Percentiles rank a stretch among this genome's conserved stretches.
phyloP scores from a whole-genome alignment of 1,140 invertebrate genomes.

The Pseudachorutes palmiensis region DNA sequence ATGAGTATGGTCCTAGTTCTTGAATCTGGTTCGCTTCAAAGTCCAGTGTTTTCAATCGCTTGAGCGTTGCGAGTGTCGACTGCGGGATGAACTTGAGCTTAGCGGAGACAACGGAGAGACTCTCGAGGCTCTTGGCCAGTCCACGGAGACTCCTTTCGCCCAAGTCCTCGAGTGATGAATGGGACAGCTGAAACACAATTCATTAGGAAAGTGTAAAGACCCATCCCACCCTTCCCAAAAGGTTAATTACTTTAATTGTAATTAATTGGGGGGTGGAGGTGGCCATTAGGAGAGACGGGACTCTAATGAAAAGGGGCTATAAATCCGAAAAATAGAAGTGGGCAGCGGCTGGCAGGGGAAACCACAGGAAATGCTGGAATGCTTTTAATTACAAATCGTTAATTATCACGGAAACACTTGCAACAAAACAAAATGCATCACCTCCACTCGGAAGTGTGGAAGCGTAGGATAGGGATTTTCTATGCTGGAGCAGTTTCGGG shows the following conservation, averaged over 20 bases:
- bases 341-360: too few relatives aligned
- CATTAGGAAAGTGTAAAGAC: background rate
- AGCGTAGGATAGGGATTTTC: too few relatives aligned
- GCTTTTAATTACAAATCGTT: too few relatives aligned
- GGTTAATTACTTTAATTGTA: background rate
- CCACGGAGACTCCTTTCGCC: constrained; percentile 63
- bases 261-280: background rate
- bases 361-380: too few relatives aligned
- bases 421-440: too few relatives aligned
- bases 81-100: constrained; percentile 70
- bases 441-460: too few relatives aligned
- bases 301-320: too few relatives aligned
- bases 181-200: constrained; percentile 49
- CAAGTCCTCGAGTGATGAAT: constrained; percentile 65
- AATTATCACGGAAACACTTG: too few relatives aligned
- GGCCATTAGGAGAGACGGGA: too few relatives aligned
- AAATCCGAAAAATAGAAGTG: too few relatives aligned
- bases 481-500: too few relatives aligned
- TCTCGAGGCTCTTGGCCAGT: constrained; percentile 65
- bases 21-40: constrained; percentile 77
- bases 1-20: constrained; percentile 73
- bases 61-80: constrained; percentile 63
- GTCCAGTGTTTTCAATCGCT: constrained; percentile 63
- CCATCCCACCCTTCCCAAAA: background rate
- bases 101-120: constrained; percentile 68